Evolutionary conservation across 1,140 invertebrate genomes (phyloP).

Genomic region (Neodiprion virginianus): DNA sequence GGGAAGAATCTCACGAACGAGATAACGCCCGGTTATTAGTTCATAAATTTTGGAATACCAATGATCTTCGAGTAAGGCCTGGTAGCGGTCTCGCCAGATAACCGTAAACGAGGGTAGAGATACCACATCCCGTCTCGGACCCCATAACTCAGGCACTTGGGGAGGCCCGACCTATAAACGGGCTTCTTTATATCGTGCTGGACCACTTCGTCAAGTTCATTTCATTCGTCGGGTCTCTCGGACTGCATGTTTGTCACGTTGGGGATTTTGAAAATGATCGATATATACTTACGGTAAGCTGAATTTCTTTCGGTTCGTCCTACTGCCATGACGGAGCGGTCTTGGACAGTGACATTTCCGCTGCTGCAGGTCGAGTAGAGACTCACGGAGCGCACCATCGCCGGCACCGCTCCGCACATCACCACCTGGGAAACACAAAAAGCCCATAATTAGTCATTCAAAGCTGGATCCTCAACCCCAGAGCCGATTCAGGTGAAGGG

Average conservation of each 20-base stretch:
- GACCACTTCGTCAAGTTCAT: too few relatives aligned
- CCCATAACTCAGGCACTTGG: not conserved
- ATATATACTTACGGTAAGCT: constrained; percentile 56
- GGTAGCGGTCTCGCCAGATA: not conserved
- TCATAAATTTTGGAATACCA: constrained; percentile 10
- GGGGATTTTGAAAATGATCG: not conserved
- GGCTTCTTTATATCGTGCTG: too few relatives aligned
- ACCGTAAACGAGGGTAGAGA: not conserved
- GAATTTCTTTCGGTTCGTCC: constrained; percentile 53
- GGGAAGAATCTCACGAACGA: not conserved
- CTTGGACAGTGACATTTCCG: constrained; percentile 62
- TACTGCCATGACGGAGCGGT: constrained; percentile 53
- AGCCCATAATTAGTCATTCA: too few relatives aligned
- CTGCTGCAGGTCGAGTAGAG: constrained; percentile 69
- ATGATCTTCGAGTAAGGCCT: not conserved
- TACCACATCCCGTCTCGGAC: not conserved
- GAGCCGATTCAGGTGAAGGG: too few relatives aligned
- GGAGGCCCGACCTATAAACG: too few relatives aligned
- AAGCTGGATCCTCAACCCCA: too few relatives aligned
- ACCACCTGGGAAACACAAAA: constrained; percentile 64
- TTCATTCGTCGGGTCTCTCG: too few relatives aligned
- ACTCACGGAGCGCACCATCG: constrained; percentile 73
- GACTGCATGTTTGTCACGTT: too few relatives aligned
- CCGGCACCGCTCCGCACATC: constrained; percentile 74
- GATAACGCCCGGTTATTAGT: constrained; percentile 4